Conservation (phyloP, 2,113 vertebrate genomes). For the Channa maculata region DNA sequence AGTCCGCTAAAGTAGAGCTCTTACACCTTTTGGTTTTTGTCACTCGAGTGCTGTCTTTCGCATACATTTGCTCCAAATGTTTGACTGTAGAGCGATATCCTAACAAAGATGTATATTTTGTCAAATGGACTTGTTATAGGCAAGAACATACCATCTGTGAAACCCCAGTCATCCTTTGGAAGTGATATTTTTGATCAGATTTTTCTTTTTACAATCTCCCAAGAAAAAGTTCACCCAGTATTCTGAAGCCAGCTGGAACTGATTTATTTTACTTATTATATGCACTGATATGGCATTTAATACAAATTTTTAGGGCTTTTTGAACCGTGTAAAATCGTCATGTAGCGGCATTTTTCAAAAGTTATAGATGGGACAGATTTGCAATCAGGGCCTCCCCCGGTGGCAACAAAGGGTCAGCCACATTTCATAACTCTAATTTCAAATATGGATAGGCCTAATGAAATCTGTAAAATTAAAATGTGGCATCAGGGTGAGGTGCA, state of each 20-base stretch:
- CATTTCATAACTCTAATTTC: conserved; percentile 66
- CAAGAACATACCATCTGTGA: too few relatives aligned
- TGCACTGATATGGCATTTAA: too few relatives aligned
- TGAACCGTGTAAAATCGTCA: too few relatives aligned
- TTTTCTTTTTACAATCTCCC: background rate
- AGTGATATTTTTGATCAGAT: conserved; percentile 1
- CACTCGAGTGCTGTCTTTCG: too few relatives aligned
- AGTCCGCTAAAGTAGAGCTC: too few relatives aligned
- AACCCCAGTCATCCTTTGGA: too few relatives aligned
- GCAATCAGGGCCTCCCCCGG: conserved; percentile 29
- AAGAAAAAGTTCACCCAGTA: background rate
- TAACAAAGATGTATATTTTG: too few relatives aligned
- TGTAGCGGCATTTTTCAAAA: conserved; percentile 9
- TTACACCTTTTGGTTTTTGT: too few relatives aligned
- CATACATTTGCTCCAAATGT: too few relatives aligned
- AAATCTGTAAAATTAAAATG: conserved; percentile 65
- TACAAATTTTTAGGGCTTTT: too few relatives aligned
- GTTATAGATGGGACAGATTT: conserved; percentile 12
- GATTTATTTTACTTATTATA: background rate
- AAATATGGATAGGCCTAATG: conserved; percentile 61
- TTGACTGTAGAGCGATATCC: too few relatives aligned
- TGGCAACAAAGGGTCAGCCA: conserved; percentile 44
- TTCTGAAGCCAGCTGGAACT: background rate
- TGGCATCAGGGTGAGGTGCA: conserved; percentile 43
- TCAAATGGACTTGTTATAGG: too few relatives aligned